phyloP scores from a whole-genome alignment of 2,113 vertebrate genomes.

The Rhinichthys klamathensis region DNA sequence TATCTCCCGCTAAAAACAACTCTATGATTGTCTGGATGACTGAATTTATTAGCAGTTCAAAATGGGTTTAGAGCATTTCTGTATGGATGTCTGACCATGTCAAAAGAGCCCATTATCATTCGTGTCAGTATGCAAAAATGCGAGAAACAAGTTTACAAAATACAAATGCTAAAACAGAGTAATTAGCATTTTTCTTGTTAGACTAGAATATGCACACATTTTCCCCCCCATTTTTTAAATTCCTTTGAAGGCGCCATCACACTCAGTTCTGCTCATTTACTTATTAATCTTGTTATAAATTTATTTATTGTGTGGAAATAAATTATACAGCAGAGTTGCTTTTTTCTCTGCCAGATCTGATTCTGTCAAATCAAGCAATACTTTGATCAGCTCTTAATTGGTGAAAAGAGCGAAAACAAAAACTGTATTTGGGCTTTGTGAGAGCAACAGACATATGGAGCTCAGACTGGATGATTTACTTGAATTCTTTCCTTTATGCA shows the following conservation, averaged over 20 bases:
- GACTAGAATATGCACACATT: not conserved
- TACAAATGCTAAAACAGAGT: not conserved
- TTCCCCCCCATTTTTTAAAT: not conserved
- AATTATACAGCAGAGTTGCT: slow-evolving; percentile 59
- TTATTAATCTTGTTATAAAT: slow-evolving; percentile 46
- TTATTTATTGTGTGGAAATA: slow-evolving; percentile 53
- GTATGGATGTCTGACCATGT: no score
- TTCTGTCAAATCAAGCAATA: slow-evolving; percentile 66
- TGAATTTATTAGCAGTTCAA: not conserved
- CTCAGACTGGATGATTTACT: slow-evolving; percentile 65
- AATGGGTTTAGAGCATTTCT: not conserved
- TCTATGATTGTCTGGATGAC: not conserved
- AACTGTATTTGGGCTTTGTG: slow-evolving; percentile 46
- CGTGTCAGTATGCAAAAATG: not conserved
- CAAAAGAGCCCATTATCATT: not conserved
- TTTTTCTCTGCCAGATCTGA: slow-evolving; percentile 46
- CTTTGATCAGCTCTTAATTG: slow-evolving; percentile 74
- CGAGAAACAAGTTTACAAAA: not conserved
- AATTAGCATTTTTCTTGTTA: not conserved
- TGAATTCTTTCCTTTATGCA: slow-evolving; percentile 69
- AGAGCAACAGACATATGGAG: slow-evolving; percentile 64
- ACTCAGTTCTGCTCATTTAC: slow-evolving; percentile 32
- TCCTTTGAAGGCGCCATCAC: slow-evolving; percentile 49
- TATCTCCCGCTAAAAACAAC: not conserved
- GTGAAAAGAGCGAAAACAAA: slow-evolving; percentile 53